Conservation (phyloP, 53 echinoderm and acorn worm species). For the Henricia sp. region DNA sequence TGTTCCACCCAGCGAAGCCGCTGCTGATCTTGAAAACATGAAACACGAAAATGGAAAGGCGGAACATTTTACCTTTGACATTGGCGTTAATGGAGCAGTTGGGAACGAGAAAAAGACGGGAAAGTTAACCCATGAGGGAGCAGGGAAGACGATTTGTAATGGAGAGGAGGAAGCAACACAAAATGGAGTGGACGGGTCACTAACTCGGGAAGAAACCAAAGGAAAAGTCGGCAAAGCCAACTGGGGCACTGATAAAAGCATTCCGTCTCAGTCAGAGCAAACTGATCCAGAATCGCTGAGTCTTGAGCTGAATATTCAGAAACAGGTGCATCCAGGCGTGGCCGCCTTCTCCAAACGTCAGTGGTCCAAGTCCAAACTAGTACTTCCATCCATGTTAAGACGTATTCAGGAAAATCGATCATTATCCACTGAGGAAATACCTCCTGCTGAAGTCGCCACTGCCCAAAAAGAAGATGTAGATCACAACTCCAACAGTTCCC, state of each 20-base stretch:
- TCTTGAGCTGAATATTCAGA: conserved; percentile 12
- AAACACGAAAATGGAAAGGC: conserved; percentile 18
- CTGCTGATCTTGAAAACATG: conserved; percentile 31
- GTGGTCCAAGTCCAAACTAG: conserved; percentile 51
- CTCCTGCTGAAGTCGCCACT: not conserved
- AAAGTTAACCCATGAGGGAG: not conserved
- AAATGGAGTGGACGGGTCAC: not conserved
- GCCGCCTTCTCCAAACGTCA: conserved; percentile 44
- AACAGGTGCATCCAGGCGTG: conserved; percentile 5
- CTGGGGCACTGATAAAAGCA: not conserved
- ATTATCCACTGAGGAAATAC: conserved; percentile 38
- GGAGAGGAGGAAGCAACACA: not conserved
- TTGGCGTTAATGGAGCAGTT: conserved; percentile 32
- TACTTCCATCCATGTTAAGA: conserved; percentile 9
- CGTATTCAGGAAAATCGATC: conserved; percentile 58
- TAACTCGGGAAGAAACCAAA: not conserved
- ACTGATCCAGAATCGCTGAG: not conserved
- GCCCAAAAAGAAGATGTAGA: conserved; percentile 12
- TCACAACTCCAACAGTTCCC: conserved; percentile 10
- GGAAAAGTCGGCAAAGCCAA: not conserved
- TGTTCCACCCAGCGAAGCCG: conserved; percentile 50
- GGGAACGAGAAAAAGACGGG: no score
- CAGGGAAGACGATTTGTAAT: not conserved
- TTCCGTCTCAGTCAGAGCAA: not conserved
- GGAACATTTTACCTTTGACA: conserved; percentile 10